Percentiles rank a stretch among this genome's conserved stretches.
Conservation (phyloP, 2,797 vertebrate genomes). For the Siniperca undulata region DNA sequence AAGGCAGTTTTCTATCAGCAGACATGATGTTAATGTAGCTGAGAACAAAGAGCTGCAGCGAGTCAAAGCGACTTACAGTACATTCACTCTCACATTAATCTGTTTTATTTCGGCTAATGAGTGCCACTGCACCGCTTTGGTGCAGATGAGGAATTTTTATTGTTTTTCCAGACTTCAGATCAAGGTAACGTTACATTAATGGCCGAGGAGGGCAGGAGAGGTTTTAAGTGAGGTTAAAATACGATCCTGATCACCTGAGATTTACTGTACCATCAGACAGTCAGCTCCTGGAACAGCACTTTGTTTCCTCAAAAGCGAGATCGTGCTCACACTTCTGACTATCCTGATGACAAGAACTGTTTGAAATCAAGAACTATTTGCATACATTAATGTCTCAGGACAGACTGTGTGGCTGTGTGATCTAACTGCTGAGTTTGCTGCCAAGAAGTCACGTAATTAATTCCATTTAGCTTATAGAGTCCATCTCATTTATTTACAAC, state of each 20-base stretch:
- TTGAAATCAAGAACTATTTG: too few relatives aligned
- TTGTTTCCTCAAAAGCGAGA: not conserved
- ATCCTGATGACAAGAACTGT: too few relatives aligned
- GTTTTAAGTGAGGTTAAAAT: conserved; percentile 27
- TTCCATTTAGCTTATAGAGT: not conserved
- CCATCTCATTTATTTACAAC: not conserved
- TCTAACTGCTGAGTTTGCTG: not conserved
- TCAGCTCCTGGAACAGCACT: too few relatives aligned
- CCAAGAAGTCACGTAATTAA: not conserved
- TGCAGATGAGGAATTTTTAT: conserved; percentile 71
- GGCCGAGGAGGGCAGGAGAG: conserved; percentile 15
- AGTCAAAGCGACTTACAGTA: conserved; percentile 31
- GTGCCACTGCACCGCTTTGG: conserved; percentile 63
- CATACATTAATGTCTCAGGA: not conserved
- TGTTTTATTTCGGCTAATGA: conserved; percentile 69
- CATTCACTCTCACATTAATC: conserved; percentile 39
- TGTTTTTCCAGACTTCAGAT: conserved; percentile 69
- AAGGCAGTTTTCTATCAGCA: conserved; percentile 40
- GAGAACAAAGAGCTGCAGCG: conserved; percentile 42
- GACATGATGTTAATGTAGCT: not conserved
- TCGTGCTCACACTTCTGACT: too few relatives aligned
- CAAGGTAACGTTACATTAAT: conserved; percentile 48
- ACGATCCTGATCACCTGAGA: conserved; percentile 14
- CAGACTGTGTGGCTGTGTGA: not conserved
- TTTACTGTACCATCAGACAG: not conserved